Percentiles rank a stretch among this genome's conserved stretches.
These are phyloP conservation scores for Latrodectus elegans DNA, from an alignment of 2,888 invertebrate genomes.

Conservation along the genomic window DNA sequence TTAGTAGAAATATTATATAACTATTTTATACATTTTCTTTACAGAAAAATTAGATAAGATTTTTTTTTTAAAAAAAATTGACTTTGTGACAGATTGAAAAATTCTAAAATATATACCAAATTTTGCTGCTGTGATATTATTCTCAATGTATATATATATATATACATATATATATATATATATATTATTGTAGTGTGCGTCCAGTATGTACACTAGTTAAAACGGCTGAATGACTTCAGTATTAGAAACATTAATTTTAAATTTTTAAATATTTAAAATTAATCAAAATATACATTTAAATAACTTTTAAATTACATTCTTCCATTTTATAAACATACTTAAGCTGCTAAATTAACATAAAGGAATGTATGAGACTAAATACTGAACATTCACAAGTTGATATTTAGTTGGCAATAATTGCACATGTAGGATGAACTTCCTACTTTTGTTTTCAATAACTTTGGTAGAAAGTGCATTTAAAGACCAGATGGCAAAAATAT, in stretches of 20 bases:
- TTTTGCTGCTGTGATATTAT: too few species aligned
- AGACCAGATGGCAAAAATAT: conserved; percentile 67
- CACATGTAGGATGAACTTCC: conserved; percentile 47
- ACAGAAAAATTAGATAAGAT: too few species aligned
- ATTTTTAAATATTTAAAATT: not conserved
- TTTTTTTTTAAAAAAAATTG: too few species aligned
- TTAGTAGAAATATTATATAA: too few species aligned
- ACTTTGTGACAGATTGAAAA: too few species aligned
- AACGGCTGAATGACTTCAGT: too few species aligned
- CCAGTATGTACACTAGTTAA: too few species aligned
- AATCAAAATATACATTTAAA: not conserved
- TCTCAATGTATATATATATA: too few species aligned
- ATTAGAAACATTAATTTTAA: not conserved
- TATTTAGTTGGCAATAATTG: conserved; percentile 47
- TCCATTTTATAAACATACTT: not conserved
- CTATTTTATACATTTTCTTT: too few species aligned
- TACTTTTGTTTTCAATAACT: conserved; percentile 47
- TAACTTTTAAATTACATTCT: not conserved
- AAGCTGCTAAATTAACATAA: not conserved
- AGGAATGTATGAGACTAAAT: conserved; percentile 14
- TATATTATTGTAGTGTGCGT: too few species aligned
- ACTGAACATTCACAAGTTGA: conserved; percentile 38
- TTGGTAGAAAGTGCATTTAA: conserved; percentile 64
- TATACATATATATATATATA: too few species aligned
- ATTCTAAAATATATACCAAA: too few species aligned